Percentiles rank a stretch among this genome's conserved stretches.
phyloP scores from a whole-genome alignment of 2,888 invertebrate species.

The Suillia variegata region DNA sequence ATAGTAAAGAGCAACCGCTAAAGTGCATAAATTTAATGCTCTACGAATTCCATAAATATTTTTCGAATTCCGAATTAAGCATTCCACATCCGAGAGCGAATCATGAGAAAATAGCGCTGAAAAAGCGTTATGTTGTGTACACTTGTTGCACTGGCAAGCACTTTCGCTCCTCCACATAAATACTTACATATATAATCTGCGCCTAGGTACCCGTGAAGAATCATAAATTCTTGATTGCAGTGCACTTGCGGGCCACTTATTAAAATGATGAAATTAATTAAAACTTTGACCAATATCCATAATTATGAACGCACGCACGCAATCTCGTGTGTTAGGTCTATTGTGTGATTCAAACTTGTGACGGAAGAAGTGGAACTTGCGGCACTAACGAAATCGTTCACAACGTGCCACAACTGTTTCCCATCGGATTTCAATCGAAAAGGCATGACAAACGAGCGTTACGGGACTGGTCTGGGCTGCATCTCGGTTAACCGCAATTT shows the following conservation, averaged over 20 bases:
- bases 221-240: no score
- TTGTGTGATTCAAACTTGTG: not conserved
- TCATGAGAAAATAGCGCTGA: conserved; percentile 16
- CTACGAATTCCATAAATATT: conserved; percentile 24
- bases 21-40: conserved; percentile 49
- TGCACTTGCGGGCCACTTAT: not conserved
- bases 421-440: conserved; percentile 16
- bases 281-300: conserved; percentile 22
- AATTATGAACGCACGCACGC: conserved; percentile 12
- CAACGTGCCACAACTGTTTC: conserved; percentile 21
- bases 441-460: conserved; percentile 7
- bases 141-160: conserved; percentile 5
- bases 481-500: conserved; percentile 22
- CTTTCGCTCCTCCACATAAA: conserved; percentile 6
- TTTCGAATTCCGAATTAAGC: not conserved
- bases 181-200: not conserved
- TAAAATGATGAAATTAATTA: conserved; percentile 2
- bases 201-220: no score
- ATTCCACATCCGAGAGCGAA: not conserved
- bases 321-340: conserved; percentile 4
- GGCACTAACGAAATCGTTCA: not conserved
- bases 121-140: conserved; percentile 25
- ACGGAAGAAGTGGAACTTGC: not conserved
- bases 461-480: no score
- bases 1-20: not conserved